phyloP scores from a whole-genome alignment of 2,113 vertebrate genomes.

The Taxidea taxus region DNA sequence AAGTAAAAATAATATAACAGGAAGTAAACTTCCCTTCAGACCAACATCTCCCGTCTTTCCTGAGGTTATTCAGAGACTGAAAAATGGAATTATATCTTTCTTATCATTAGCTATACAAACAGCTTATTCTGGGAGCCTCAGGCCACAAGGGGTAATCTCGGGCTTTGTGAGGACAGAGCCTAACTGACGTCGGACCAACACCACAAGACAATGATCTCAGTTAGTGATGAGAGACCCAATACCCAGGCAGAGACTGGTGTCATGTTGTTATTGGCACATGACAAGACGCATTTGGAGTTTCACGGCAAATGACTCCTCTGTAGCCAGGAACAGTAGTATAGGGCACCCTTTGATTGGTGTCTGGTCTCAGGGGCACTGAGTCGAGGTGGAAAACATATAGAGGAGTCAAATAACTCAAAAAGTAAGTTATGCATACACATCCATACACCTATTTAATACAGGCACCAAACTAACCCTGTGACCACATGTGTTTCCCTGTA shows the following conservation, averaged over 20 bases:
- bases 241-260: not conserved
- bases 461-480: not conserved
- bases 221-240: not conserved
- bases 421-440: too few species aligned
- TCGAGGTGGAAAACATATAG: not conserved
- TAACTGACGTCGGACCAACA: not conserved
- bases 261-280: not conserved
- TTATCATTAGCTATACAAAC: not conserved
- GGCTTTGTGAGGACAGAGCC: not conserved
- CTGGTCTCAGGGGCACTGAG: not conserved
- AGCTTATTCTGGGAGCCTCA: not conserved
- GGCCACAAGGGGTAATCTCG: not conserved
- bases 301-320: not conserved
- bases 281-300: not conserved
- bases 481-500: rapidly evolving
- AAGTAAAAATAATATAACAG: not conserved
- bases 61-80: not conserved
- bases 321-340: not conserved
- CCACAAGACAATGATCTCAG: not conserved
- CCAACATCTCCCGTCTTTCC: not conserved
- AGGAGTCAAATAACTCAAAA: not conserved
- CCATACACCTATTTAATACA: not conserved
- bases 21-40: not conserved
- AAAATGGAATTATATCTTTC: not conserved
- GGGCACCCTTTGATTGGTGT: not conserved